Percentiles rank a stretch among this genome's conserved stretches.
Conservation (phyloP, 64 coral and sea anemone genomes). For the Dendrophyllia cribrosa region DNA sequence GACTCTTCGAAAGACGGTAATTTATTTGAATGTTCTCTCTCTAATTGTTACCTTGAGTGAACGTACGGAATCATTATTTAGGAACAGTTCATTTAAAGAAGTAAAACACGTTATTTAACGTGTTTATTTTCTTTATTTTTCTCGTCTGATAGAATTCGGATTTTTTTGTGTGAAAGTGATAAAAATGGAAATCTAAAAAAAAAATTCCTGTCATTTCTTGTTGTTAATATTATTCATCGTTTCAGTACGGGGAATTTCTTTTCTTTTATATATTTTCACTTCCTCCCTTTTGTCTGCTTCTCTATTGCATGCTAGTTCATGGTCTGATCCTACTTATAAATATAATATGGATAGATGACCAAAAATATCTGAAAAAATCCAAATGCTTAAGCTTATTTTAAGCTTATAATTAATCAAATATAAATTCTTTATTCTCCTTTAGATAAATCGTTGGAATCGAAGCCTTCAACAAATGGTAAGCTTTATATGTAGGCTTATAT, state of each 20-base stretch:
- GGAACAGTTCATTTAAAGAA: background rate
- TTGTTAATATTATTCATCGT: background rate
- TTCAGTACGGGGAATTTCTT: background rate
- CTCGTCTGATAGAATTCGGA: background rate
- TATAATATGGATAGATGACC: background rate
- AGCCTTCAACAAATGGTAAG: conserved; percentile 7
- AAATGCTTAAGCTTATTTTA: background rate
- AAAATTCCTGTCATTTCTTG: conserved; percentile 30
- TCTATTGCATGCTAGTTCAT: background rate
- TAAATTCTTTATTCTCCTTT: background rate
- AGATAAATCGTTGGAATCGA: conserved; percentile 1
- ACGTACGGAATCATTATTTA: background rate
- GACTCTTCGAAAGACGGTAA: conserved; percentile 41
- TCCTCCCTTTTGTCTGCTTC: background rate
- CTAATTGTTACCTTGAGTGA: conserved; percentile 8
- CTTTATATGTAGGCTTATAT: background rate
- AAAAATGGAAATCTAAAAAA: background rate
- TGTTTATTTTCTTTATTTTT: background rate
- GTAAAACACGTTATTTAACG: background rate
- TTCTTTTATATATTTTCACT: background rate
- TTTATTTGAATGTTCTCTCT: conserved; percentile 31
- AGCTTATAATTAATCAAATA: background rate
- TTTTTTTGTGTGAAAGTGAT: background rate
- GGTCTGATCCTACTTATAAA: background rate
- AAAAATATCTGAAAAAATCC: background rate